Conservation (phyloP, 2,797 vertebrate species). For the Harpagifer antarcticus region DNA sequence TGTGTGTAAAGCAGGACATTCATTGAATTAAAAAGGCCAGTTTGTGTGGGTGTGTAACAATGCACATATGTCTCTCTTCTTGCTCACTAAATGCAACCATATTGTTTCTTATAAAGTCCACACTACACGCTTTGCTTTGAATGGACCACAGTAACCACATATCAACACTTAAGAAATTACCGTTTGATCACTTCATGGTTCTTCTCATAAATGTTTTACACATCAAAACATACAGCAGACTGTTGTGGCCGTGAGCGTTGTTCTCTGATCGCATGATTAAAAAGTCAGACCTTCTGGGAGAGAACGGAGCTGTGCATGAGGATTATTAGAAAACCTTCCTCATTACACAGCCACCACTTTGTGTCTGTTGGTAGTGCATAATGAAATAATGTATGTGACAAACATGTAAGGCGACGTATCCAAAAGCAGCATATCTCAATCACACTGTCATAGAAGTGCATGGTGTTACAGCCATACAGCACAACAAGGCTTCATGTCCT, state of each 20-base stretch:
- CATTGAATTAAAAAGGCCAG: slow-evolving; percentile 22
- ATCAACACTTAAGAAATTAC: not conserved
- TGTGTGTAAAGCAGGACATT: not conserved
- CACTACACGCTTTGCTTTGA: slow-evolving; percentile 13
- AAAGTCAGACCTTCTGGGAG: slow-evolving; percentile 16
- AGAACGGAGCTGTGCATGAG: slow-evolving; percentile 23
- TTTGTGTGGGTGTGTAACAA: slow-evolving; percentile 24
- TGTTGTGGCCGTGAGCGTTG: not conserved
- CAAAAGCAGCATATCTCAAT: slow-evolving; percentile 21
- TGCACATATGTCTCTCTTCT: slow-evolving; percentile 9
- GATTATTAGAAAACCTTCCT: slow-evolving; percentile 18
- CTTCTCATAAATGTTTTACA: slow-evolving; percentile 1
- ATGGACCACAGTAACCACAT: slow-evolving; percentile 20
- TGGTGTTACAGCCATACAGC: slow-evolving; percentile 15
- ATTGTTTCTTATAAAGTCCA: slow-evolving; percentile 2
- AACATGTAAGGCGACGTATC: slow-evolving; percentile 20
- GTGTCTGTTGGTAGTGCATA: slow-evolving; percentile 21
- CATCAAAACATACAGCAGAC: slow-evolving; percentile 17
- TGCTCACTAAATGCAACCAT: not conserved
- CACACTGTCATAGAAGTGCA: slow-evolving; percentile 16
- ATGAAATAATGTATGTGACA: slow-evolving; percentile 41
- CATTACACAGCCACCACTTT: slow-evolving; percentile 24
- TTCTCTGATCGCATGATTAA: slow-evolving; percentile 19
- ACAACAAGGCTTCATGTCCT: slow-evolving; percentile 22
- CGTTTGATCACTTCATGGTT: not conserved